Conservation (phyloP, 2,113 vertebrate genomes). For the Carlito syrichta region DNA sequence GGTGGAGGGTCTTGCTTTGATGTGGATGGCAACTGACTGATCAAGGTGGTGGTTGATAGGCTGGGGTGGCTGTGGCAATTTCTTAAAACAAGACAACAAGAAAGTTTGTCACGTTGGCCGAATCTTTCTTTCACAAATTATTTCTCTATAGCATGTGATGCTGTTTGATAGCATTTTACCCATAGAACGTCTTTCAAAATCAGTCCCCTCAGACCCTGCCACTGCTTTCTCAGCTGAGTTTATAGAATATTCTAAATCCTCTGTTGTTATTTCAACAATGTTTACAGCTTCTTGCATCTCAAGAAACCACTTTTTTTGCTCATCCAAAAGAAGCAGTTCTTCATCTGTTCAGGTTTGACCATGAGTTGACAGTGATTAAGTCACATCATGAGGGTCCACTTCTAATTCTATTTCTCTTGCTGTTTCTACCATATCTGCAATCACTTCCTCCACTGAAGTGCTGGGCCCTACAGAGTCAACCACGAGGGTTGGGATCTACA, state of each 20-base stretch:
- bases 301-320: background rate
- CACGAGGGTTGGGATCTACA: background rate
- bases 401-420: background rate
- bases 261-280: background rate
- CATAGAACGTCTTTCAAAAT: background rate
- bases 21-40: background rate
- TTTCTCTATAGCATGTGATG: background rate
- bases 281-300: background rate
- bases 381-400: background rate
- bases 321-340: background rate
- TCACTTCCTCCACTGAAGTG: background rate
- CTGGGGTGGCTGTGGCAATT: background rate
- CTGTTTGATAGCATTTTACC: background rate
- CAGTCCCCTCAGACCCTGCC: background rate
- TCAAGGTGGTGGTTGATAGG: background rate
- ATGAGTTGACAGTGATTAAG: background rate
- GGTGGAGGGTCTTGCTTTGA: background rate
- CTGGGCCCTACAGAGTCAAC: background rate
- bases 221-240: background rate
- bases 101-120: background rate
- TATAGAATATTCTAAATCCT: background rate
- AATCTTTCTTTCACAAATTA: background rate
- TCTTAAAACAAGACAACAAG: background rate
- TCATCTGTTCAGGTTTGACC: background rate
- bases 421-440: background rate